Evolutionary conservation across 1,140 invertebrate genomes (phyloP), one percentile per base, ranked within the genome.

Genomic region (Neoseiulus cucumeris): DNA sequence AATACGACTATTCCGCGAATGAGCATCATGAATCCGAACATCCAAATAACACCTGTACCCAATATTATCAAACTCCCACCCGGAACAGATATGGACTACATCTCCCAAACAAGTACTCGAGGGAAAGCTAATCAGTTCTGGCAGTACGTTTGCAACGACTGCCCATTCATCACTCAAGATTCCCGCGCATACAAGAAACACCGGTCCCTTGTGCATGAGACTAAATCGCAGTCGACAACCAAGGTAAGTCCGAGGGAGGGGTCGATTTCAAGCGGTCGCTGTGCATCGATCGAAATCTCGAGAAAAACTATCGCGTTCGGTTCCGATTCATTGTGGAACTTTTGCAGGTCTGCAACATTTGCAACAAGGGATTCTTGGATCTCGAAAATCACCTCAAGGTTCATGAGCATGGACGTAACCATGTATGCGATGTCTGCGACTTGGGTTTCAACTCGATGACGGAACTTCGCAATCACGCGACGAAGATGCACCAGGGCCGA

Each of bases 101-200:
- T 18, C 51, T 17, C 25, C 9, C 12, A 25, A 20, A 17, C 51
- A n/a, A 25, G 22, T 17, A 29, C 51, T 14, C 25, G 51, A 25
- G 51, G 51, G 22, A 59, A 59, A 20, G 51, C 51, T 25, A 33
- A 33, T 14, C 51, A 59, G 51, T 59, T 59, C 33, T 59, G 51
- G 51, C 51, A 59, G 51, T 59, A 59, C 51, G 51, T 59, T 20
- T 59, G 51, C 51, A 33, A 33, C 14, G 51, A 59, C 9, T 59
- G 51, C 9, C 51, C 51, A 1, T 59, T 29, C 22, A 29, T 33
- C 14, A 59, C 51, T 2, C 14, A 33, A 17, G 51, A 59, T 33
- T 59, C 25, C 22, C 25, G 33, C 6, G 25, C 14, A 1, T 59
- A 59, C 22, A 59, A 59, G 9, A n/a, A 33, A 33, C 51, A 59